Conservation (phyloP, 2,888 invertebrate genomes). For the Cabera pusaria region DNA sequence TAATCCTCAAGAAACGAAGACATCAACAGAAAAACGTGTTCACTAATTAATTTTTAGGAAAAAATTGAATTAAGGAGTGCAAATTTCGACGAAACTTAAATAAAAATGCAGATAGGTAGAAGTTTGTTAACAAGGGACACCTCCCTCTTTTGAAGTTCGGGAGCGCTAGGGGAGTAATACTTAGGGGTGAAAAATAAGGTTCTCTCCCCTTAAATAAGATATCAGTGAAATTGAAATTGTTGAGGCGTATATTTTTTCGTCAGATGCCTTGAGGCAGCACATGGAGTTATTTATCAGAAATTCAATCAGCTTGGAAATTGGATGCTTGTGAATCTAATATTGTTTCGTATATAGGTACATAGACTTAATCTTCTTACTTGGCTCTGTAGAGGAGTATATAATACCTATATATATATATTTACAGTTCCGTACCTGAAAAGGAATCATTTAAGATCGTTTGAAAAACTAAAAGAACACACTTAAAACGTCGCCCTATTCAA, state of each 20-base stretch:
- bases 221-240: constrained; percentile 54
- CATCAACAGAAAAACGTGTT: constrained; percentile 48
- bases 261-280: constrained; percentile 28
- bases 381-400: no score
- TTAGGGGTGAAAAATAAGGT: constrained; percentile 58
- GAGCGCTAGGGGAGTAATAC: constrained; percentile 45
- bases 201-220: constrained; percentile 49
- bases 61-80: constrained; percentile 66
- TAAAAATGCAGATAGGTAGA: constrained; percentile 64
- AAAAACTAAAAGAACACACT: no score
- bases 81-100: constrained; percentile 76
- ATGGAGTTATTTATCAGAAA: constrained; percentile 20
- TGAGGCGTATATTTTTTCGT: constrained; percentile 47
- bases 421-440: no score
- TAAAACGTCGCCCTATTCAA: no score
- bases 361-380: no score
- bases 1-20: constrained; percentile 41
- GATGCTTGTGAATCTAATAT: constrained; percentile 1
- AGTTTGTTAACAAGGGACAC: constrained; percentile 64
- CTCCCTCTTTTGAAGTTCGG: constrained; percentile 66
- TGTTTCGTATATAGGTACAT: no score
- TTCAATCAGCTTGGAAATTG: constrained; percentile 37
- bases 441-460: no score
- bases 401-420: no score
- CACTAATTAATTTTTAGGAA: constrained; percentile 55